phyloP scores from a whole-genome alignment of 2,113 vertebrate genomes.

The Reinhardtius hippoglossoides region DNA sequence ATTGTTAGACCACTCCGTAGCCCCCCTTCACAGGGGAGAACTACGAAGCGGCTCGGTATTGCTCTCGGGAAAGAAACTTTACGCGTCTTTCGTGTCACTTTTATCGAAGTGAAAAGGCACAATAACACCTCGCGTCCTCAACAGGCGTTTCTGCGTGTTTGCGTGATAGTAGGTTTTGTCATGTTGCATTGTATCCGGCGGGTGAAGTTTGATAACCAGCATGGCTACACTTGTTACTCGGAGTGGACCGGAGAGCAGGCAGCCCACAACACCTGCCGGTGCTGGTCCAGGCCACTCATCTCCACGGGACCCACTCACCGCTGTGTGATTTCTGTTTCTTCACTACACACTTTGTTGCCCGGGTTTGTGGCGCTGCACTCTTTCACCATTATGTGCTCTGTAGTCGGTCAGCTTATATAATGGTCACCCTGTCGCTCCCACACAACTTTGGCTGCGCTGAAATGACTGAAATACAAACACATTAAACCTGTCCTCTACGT shows the following conservation, averaged over 20 bases:
- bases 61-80: constrained; percentile 34
- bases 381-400: constrained; percentile 54
- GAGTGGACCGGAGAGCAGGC: constrained; percentile 1
- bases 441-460: constrained; percentile 42
- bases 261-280: constrained; percentile 64
- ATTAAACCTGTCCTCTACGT: neutral
- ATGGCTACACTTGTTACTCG: constrained; percentile 71
- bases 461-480: neutral
- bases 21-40: no score
- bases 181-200: constrained; percentile 10
- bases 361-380: constrained; percentile 6
- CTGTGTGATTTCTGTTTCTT: neutral
- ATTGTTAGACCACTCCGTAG: constrained; percentile 64
- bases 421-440: constrained; percentile 56
- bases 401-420: constrained; percentile 66
- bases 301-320: neutral
- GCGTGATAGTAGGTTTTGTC: constrained; percentile 23
- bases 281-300: neutral
- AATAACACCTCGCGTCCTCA: neutral
- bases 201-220: constrained; percentile 41
- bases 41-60: neutral
- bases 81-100: constrained; percentile 30
- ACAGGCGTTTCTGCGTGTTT: neutral
- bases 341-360: neutral
- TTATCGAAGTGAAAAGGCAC: neutral